Conservation (phyloP, 2,113 vertebrate species). For the Connochaetes taurinus region DNA sequence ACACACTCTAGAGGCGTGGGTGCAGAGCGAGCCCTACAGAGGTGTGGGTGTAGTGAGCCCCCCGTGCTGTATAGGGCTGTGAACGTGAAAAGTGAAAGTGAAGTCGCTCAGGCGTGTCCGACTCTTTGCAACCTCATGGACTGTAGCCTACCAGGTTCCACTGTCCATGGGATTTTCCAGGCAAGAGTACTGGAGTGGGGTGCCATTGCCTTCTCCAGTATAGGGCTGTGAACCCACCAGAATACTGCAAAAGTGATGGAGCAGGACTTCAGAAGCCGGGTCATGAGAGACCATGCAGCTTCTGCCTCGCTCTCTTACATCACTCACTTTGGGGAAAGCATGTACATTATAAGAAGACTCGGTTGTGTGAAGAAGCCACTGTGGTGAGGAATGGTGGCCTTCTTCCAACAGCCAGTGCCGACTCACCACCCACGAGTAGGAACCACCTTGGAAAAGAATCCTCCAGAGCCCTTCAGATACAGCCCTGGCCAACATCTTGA, state of each 20-base stretch:
- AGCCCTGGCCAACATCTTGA: background rate
- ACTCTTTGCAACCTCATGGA: too few species aligned
- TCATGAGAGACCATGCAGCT: background rate
- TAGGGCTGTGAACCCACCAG: background rate
- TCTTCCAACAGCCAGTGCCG: background rate
- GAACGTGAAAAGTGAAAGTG: too few species aligned
- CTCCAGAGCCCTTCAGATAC: background rate
- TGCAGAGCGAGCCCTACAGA: background rate
- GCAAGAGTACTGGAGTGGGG: too few species aligned
- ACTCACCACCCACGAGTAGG: fast-evolving
- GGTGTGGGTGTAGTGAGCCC: background rate
- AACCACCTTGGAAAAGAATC: background rate
- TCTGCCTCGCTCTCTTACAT: background rate
- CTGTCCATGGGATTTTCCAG: too few species aligned
- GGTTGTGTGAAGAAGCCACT: background rate
- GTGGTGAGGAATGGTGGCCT: background rate
- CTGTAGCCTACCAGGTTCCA: too few species aligned
- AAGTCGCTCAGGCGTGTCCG: too few species aligned
- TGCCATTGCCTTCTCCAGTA: background rate
- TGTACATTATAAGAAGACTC: background rate
- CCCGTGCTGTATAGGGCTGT: background rate
- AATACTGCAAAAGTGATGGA: fast-evolving
- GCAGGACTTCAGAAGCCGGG: background rate
- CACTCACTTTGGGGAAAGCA: background rate
- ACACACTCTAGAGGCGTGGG: background rate